Percentiles rank a stretch among this genome's conserved stretches.
Conservation (phyloP, 2,797 vertebrate species). For the Vipera latastei region DNA sequence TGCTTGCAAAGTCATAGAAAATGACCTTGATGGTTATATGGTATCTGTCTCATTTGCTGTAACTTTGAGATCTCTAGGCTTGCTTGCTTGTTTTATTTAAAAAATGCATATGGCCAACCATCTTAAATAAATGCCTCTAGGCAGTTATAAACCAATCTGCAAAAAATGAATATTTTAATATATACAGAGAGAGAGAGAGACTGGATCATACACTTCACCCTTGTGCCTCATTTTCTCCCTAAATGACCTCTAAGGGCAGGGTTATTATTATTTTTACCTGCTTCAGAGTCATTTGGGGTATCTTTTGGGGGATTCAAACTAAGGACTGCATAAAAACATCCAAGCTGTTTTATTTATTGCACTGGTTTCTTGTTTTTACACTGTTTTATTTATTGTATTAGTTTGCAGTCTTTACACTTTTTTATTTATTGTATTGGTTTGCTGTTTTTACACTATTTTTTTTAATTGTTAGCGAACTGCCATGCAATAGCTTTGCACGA, state of each 20-base stretch:
- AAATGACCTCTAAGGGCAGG: not conserved
- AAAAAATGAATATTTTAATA: not conserved
- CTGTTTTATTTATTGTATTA: not conserved
- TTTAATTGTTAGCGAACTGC: not conserved
- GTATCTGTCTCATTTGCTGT: not conserved
- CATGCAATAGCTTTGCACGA: not conserved
- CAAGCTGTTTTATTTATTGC: not conserved
- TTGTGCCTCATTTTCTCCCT: not conserved
- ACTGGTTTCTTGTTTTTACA: not conserved
- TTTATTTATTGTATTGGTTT: too few relatives aligned
- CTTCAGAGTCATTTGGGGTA: not conserved
- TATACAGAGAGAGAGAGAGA: not conserved
- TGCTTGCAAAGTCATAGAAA: not conserved
- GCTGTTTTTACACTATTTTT: too few relatives aligned
- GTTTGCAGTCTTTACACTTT: too few relatives aligned
- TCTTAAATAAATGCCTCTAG: not conserved
- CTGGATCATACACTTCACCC: not conserved
- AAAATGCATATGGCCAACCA: not conserved
- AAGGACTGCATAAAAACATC: not conserved
- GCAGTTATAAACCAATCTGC: not conserved
- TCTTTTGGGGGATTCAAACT: not conserved
- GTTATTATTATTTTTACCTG: not conserved
- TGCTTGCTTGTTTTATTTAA: not conserved
- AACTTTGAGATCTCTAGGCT: not conserved
- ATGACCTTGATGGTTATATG: not conserved